Evolutionary conservation across 2,888 invertebrate species (phyloP).

Genomic region (Acheta domesticus): DNA sequence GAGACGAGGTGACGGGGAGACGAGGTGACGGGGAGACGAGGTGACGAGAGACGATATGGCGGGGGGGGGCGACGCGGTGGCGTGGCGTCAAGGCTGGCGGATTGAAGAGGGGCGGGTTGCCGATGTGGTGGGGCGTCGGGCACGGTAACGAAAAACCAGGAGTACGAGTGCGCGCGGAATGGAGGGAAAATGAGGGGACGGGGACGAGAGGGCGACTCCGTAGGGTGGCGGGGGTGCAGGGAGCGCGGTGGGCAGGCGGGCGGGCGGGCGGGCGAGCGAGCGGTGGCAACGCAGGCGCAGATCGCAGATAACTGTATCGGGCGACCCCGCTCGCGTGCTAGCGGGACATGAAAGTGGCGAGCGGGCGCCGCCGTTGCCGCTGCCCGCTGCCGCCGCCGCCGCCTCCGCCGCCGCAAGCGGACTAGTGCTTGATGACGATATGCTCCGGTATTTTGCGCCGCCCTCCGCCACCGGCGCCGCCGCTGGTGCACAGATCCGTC

Average conservation of each 20-base stretch:
- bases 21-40: background rate
- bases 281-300: background rate
- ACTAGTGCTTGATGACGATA: background rate
- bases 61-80: background rate
- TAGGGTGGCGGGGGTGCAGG: background rate
- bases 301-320: background rate
- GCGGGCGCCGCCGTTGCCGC: background rate
- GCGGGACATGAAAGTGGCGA: conserved; percentile 8
- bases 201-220: background rate
- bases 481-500: background rate
- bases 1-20: background rate
- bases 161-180: background rate
- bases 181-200: background rate
- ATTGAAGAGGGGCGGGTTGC: background rate
- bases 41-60: too few species aligned
- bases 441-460: conserved; percentile 9
- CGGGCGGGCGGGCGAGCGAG: background rate
- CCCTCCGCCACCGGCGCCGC: background rate
- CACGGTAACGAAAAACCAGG: background rate
- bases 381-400: too few species aligned
- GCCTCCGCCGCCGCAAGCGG: background rate
- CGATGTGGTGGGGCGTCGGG: background rate
- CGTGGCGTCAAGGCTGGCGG: too few species aligned
- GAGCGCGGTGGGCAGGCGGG: background rate
- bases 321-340: background rate